phyloP scores from a whole-genome alignment of 2,113 vertebrate genomes.

The Gopherus evgoodei region DNA sequence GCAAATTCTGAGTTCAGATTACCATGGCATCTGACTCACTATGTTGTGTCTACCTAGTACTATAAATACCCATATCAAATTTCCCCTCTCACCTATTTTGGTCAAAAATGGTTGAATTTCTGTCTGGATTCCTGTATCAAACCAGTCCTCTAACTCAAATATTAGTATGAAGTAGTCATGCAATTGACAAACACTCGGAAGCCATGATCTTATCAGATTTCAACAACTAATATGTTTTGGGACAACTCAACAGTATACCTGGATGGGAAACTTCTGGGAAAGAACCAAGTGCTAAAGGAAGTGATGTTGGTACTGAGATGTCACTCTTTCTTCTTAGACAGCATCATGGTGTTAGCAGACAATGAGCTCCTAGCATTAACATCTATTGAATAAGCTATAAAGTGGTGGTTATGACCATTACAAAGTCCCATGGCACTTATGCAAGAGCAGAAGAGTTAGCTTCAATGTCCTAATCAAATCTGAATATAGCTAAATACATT shows the following conservation, averaged over 20 bases:
- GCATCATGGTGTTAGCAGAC: background rate
- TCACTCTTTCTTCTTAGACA: background rate
- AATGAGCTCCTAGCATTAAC: background rate
- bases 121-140: background rate
- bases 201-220: background rate
- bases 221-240: background rate
- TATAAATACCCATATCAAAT: slow-evolving; percentile 29
- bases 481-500: background rate
- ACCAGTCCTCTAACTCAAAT: background rate
- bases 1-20: slow-evolving; percentile 49
- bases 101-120: background rate
- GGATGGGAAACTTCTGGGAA: background rate
- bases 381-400: background rate
- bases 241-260: background rate
- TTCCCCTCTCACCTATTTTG: background rate
- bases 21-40: slow-evolving; percentile 33
- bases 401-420: background rate
- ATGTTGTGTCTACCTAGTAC: slow-evolving; percentile 4
- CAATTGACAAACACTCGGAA: background rate
- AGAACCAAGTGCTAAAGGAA: background rate
- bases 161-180: background rate
- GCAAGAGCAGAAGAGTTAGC: background rate
- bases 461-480: background rate
- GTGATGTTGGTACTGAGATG: background rate
- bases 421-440: background rate